phyloP scores from a whole-genome alignment of 1,140 invertebrate species.

The Anthonomus grandis region DNA sequence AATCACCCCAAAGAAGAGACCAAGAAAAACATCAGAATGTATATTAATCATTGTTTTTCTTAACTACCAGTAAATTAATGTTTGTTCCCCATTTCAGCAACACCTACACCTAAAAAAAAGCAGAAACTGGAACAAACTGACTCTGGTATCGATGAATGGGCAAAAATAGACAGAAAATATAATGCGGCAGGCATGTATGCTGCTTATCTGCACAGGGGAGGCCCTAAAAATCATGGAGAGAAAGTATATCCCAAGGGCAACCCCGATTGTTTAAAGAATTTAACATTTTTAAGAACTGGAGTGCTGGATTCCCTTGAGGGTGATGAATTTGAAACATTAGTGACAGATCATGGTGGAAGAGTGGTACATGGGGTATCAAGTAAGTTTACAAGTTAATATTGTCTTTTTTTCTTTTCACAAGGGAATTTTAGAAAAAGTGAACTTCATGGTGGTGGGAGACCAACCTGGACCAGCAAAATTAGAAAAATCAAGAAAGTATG shows the following conservation, averaged over 20 bases:
- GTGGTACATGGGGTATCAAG: constrained; percentile 70
- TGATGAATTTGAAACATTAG: constrained; percentile 70
- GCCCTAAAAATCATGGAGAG: constrained; percentile 72
- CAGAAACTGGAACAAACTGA: constrained; percentile 37
- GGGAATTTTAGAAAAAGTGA: constrained; percentile 56
- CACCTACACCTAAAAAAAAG: constrained; percentile 40
- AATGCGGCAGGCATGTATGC: constrained; percentile 63
- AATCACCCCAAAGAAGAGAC: no score
- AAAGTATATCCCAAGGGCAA: constrained; percentile 81
- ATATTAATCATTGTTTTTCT: constrained; percentile 8
- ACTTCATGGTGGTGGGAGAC: constrained; percentile 79
- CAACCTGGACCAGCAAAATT: constrained; percentile 82
- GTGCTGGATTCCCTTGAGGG: constrained; percentile 85
- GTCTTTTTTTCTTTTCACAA: constrained; percentile 13
- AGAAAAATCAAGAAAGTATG: constrained; percentile 68
- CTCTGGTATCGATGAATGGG: constrained; percentile 54
- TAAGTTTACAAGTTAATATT: constrained; percentile 37
- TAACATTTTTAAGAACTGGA: constrained; percentile 83
- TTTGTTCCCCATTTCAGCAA: constrained; percentile 23
- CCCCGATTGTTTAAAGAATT: constrained; percentile 69
- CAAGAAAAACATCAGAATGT: constrained; percentile 24
- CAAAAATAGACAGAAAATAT: constrained; percentile 62
- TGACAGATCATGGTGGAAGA: constrained; percentile 78
- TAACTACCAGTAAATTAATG: constrained; percentile 1
- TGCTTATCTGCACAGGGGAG: constrained; percentile 69